These are phyloP conservation scores for Telmatherina bonti DNA, from an alignment of 2,797 vertebrate species.

Conservation along the genomic window DNA sequence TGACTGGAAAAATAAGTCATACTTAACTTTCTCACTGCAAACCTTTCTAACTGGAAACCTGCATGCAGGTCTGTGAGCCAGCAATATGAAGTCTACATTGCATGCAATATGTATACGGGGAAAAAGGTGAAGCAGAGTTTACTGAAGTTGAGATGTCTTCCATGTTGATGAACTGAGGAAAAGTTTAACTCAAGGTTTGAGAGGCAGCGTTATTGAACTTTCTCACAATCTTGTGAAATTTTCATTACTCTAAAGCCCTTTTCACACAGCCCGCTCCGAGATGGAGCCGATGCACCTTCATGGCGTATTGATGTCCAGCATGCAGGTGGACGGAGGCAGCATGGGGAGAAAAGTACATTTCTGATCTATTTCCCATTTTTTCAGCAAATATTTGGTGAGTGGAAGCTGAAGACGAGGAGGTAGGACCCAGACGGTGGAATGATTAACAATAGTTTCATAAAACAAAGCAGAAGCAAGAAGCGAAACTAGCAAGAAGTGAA, in stretches of 20 bases:
- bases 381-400: too few relatives aligned
- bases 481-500: too few relatives aligned
- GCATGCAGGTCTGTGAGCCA: conserved; percentile 2
- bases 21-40: conserved; percentile 46
- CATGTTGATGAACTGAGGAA: too few relatives aligned
- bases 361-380: too few relatives aligned
- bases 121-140: conserved; percentile 1
- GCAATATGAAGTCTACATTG: conserved; percentile 19
- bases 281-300: neutral
- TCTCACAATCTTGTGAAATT: neutral
- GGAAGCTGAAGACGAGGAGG: too few relatives aligned
- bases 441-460: too few relatives aligned
- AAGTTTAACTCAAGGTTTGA: conserved; percentile 2
- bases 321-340: neutral
- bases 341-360: neutral
- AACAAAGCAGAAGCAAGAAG: too few relatives aligned
- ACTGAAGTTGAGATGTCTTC: too few relatives aligned
- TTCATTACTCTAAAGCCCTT: neutral
- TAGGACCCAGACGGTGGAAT: too few relatives aligned
- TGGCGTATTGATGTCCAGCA: too few relatives aligned
- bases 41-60: too few relatives aligned
- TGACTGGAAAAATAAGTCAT: conserved; percentile 67
- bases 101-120: neutral
- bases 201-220: neutral
- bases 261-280: neutral